phyloP scores from a whole-genome alignment of 2,888 invertebrate species.

The Zeuzera pyrina region DNA sequence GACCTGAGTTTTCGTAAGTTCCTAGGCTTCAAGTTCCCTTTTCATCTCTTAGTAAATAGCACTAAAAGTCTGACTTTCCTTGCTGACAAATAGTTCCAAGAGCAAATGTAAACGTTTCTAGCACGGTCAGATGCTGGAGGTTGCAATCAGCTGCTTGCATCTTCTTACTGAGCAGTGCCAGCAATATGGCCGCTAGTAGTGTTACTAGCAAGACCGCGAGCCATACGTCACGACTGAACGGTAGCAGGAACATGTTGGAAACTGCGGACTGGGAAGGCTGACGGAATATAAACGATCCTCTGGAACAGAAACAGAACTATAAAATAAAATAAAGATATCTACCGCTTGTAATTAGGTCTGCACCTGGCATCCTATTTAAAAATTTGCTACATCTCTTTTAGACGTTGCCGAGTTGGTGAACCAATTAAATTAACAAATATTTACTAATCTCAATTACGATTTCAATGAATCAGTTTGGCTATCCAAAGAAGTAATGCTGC shows the following conservation, averaged over 20 bases:
- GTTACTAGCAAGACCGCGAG: conserved; percentile 31
- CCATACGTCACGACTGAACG: conserved; percentile 75
- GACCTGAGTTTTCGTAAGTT: too few species aligned
- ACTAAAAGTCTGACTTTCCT: too few species aligned
- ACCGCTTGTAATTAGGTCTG: background rate
- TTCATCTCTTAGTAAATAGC: too few species aligned
- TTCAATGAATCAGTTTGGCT: too few species aligned
- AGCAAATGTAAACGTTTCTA: conserved; percentile 68
- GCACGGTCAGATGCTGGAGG: conserved; percentile 27
- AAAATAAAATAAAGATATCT: background rate
- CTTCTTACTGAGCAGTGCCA: conserved; percentile 18
- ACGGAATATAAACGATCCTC: conserved; percentile 73
- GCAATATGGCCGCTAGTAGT: conserved; percentile 25
- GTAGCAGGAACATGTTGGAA: conserved; percentile 74
- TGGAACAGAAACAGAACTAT: conserved; percentile 18
- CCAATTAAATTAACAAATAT: too few species aligned
- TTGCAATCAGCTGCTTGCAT: conserved; percentile 11
- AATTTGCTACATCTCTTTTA: too few species aligned
- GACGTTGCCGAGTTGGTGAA: too few species aligned
- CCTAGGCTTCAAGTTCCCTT: too few species aligned
- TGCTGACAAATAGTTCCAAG: conserved; percentile 76
- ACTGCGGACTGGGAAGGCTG: conserved; percentile 76
- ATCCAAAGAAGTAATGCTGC: too few species aligned
- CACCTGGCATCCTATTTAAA: too few species aligned
- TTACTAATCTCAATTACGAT: too few species aligned